These are phyloP conservation scores for Drosophila lacertosa DNA, from an alignment of 1,140 invertebrate species.

Conservation along the genomic window DNA sequence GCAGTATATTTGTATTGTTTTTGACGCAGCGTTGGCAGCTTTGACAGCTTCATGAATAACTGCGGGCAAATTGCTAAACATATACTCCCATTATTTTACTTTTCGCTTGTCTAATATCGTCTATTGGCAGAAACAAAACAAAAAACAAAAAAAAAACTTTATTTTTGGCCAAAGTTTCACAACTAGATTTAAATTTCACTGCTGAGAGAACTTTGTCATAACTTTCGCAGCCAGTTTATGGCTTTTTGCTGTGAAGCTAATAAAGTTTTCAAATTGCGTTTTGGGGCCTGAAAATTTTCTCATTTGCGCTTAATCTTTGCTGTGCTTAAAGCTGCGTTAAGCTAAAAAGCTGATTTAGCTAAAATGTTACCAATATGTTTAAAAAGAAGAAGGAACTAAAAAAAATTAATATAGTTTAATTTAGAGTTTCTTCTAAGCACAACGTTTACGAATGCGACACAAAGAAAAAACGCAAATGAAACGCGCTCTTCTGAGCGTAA, in stretches of 20 bases:
- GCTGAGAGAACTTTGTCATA: constrained; percentile 22
- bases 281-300: constrained; percentile 12
- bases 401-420: no score
- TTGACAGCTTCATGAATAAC: constrained; percentile 35
- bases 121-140: no score
- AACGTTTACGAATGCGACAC: no score
- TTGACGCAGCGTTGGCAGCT: constrained; percentile 43
- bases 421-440: no score
- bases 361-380: no score
- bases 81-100: neutral
- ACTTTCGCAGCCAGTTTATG: constrained; percentile 31
- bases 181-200: constrained; percentile 37
- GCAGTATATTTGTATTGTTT: constrained; percentile 28
- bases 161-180: constrained; percentile 19
- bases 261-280: constrained; percentile 29
- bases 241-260: constrained; percentile 22
- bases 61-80: constrained; percentile 7
- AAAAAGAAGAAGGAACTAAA: no score
- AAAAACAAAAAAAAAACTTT: no score
- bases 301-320: constrained; percentile 6
- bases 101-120: constrained; percentile 20
- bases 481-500: neutral
- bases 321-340: neutral
- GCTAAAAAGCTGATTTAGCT: neutral
- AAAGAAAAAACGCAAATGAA: neutral